Evolutionary conservation across 1,140 invertebrate genomes (phyloP).

Genomic region (Drosophila pruinosa): DNA sequence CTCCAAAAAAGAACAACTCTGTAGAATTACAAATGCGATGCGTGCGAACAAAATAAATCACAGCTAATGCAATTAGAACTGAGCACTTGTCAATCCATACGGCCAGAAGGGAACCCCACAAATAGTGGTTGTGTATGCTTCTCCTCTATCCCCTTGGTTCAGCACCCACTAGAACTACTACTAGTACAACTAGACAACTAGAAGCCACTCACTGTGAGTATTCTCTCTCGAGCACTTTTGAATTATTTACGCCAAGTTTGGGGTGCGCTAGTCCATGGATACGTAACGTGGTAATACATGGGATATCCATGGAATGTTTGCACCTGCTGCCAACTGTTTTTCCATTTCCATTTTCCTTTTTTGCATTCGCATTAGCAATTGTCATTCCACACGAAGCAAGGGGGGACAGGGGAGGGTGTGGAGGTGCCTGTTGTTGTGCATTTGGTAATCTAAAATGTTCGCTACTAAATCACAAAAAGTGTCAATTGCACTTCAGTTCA

Average conservation of each 20-base stretch:
- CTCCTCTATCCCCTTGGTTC: not conserved
- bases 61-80: constrained; percentile 57
- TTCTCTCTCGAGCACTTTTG: constrained; percentile 47
- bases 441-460: constrained; percentile 59
- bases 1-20: not conserved
- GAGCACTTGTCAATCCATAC: constrained; percentile 45
- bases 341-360: constrained; percentile 18
- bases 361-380: constrained; percentile 51
- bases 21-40: constrained; percentile 8
- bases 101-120: not conserved
- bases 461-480: constrained; percentile 63
- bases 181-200: not conserved
- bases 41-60: constrained; percentile 51
- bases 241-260: constrained; percentile 57
- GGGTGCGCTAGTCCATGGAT: constrained; percentile 15
- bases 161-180: not conserved
- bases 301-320: constrained; percentile 10
- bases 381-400: constrained; percentile 10
- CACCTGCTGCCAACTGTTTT: constrained; percentile 46
- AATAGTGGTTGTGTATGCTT: not conserved
- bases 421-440: constrained; percentile 25
- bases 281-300: constrained; percentile 3
- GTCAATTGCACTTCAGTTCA: constrained; percentile 56
- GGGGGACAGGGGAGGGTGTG: not conserved
- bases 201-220: constrained; percentile 21